Evolutionary conservation across 1,140 invertebrate species (phyloP), one percentile per base, ranked within the genome.

Genomic region (Calliphora vicina): DNA sequence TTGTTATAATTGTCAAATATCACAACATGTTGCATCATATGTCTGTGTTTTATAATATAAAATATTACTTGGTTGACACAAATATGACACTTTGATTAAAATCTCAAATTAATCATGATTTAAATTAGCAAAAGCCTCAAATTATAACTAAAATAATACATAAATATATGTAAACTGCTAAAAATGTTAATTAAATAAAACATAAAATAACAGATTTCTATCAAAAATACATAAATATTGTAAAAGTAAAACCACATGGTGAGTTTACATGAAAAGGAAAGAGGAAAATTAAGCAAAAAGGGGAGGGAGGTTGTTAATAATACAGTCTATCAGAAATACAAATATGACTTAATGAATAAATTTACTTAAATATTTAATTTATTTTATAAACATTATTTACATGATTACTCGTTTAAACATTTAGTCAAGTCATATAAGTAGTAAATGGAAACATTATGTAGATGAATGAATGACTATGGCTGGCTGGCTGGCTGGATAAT

Each of bases 1-100:
- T 35, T 35, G 35, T 35, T 35, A 35, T 35, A 35, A 35, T 35
- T 35, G 35, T 35, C 35, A 35, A 35, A 35, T 35, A 35, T 35
- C 35, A 35, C 35, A 35, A 35, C 35, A 35, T 35, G 4, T 35
- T 35, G 35, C 10, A 35, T 35, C n/a, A 2, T 35, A 6, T 35
- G 35, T 35, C 2, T 35, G 35, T 35, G 35, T 35, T 5, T 35
- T 8, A 35, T 6, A 35, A 35, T 35, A 35, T 35, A 35, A 35
- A 35, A 35, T 35, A 4, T 4, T 13, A 45, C 27, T 35, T 45
- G 35, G 26, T 82, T 74, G 72, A 82, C 71, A 45, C 26, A 50
- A 74, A 74, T 74, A 35, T 82, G 82, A 82, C 82, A 82, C 26
- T 82, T 82, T 73, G 67, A 45, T 74, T 35, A 82, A 82, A 35